These are phyloP conservation scores for Calcarius ornatus DNA, from an alignment of 2,113 vertebrate genomes.

Conservation along the genomic window DNA sequence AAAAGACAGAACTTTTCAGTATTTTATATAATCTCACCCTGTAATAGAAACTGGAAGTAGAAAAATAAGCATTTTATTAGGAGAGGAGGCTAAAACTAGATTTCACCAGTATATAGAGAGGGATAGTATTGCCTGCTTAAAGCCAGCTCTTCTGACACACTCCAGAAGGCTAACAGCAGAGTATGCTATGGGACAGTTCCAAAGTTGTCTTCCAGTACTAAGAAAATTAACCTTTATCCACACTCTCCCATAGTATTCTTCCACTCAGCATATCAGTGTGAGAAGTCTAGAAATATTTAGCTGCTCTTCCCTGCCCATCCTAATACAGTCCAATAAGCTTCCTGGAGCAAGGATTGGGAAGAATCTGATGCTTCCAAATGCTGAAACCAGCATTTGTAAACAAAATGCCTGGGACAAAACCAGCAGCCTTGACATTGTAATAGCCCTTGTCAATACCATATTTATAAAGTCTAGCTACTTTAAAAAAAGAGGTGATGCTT, in stretches of 20 bases:
- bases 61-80: neutral
- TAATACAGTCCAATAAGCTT: neutral
- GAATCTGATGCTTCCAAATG: neutral
- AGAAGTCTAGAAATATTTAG: neutral
- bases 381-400: neutral
- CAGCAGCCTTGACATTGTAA: neutral
- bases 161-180: neutral
- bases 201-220: neutral
- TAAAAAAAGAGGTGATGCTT: neutral
- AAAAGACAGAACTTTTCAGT: neutral
- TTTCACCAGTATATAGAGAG: neutral
- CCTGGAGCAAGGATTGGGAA: neutral
- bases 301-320: neutral
- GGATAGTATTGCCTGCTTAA: neutral
- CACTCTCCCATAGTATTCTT: neutral
- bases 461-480: neutral
- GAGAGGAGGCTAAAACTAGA: neutral
- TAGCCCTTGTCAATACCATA: neutral
- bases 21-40: neutral
- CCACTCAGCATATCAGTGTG: neutral
- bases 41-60: neutral
- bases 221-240: neutral
- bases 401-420: neutral
- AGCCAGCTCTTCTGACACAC: neutral
- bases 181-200: neutral